Base-by-base conservation (phyloP, 2,113 vertebrate species). In the Protobothrops flavoviridis region DNA sequence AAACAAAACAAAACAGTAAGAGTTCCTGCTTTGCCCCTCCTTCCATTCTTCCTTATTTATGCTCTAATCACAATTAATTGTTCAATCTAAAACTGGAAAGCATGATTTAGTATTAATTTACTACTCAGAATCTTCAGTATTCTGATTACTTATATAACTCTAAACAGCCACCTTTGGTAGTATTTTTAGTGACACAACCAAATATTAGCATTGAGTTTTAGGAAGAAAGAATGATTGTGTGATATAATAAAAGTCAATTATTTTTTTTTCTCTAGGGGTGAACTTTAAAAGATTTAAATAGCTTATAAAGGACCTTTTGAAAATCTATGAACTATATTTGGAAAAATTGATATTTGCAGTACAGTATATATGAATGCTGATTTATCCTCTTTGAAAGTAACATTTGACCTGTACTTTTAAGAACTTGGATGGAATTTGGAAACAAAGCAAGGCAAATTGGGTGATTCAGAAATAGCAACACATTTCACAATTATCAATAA, bases 231-330 rank as follows among this genome's bases (percentile, higher is more conserved):
- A 29, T 48, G 45, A n/a, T 29, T 24, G 29, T 64, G 56, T 90
- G 52, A 53, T 74, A 2, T 69, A n/a, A 61, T 97, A 96, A 97
- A 92, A 29, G 17, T 90, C 39, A 69, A 81, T 57, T 92, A 92
- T 91, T 95, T 97, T 95, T 96, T 91, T 95, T 96, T 93, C 59
- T 86, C 50, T 96, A 97, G 96, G 96, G 96, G 92, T 93, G 97
- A 97, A 93, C 92, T 97, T 93, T 97, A 95, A 97, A 43, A 94
- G 94, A 95, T 59, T 96, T 94, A 91, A 91, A 11, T 95, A 20
- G 74, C 93, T 85, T 90, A 85, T 95, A 94, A 94, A 50, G 88
- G 43, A 91, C 91, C 93, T 88, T 94, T 93, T 93, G 93, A 95
- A 94, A 95, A 93, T 94, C 92, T 88, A 3, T 39, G 88, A 91